phyloP scores from a whole-genome alignment of 2,797 vertebrate species.

The Acipenser ruthenus region DNA sequence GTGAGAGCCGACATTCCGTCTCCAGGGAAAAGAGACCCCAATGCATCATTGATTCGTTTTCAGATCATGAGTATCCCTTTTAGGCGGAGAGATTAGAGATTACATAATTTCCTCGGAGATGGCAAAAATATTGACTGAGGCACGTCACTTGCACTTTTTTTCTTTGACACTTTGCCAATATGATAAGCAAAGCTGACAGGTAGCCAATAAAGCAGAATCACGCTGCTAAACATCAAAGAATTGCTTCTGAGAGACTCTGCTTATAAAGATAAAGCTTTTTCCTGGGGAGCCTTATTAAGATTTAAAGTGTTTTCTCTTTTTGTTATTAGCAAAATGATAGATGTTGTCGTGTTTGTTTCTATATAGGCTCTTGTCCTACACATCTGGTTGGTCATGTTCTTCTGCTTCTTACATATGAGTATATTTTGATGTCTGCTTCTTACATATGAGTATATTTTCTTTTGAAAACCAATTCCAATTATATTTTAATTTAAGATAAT shows the following conservation, averaged over 20 bases:
- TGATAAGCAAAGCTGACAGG: constrained; percentile 9
- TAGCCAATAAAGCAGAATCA: background rate
- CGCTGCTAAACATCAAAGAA: background rate
- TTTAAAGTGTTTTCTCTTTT: background rate
- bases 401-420: no score
- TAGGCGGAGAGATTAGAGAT: background rate
- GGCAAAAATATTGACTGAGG: constrained; percentile 12
- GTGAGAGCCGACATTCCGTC: constrained; percentile 3
- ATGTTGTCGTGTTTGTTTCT: background rate
- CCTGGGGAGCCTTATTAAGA: background rate
- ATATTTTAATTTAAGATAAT: no score
- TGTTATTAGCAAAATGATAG: background rate
- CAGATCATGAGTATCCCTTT: constrained; percentile 8
- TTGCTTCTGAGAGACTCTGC: background rate
- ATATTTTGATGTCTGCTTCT: no score
- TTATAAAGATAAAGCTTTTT: constrained; percentile 1
- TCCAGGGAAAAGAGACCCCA: background rate
- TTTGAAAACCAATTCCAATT: no score
- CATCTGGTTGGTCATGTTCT: background rate
- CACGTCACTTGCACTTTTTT: constrained; percentile 8
- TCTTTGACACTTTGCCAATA: constrained; percentile 12
- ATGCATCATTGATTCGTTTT: constrained; percentile 8
- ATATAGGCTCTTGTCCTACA: background rate
- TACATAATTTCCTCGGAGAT: constrained; percentile 7
- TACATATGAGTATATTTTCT: no score